Evolutionary conservation across 1,140 invertebrate genomes (phyloP), one percentile per base, ranked within the genome.

Genomic region (Neodiprion lecontei): DNA sequence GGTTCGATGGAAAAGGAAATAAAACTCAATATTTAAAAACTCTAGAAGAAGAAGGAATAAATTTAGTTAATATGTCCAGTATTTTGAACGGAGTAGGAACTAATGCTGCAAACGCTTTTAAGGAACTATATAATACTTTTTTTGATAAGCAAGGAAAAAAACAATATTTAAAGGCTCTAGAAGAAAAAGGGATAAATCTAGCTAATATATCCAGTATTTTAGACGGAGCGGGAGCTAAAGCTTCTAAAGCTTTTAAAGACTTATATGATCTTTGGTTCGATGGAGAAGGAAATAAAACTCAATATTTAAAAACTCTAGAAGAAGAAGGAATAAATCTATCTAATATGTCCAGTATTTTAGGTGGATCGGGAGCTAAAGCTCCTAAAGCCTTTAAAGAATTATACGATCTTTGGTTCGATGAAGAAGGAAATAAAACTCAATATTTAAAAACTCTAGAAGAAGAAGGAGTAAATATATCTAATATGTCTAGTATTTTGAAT

Each of bases 401-500:
- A 69, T 76, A 80, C 72, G 72, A 79, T 75, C 61, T 82, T 71
- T 83, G 74, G 75, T 83, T 83, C 74, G 76, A 80, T 75, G 28
- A 74, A 72, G 21, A 79, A 12, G 78, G 77, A 65, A 78, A 80
- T 73, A 74, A 75, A 78, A 82, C 77, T 12, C 67, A 78, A 61
- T 73, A 78, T 72, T 74, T 82, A 5, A 78, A 69, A 71, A 65
- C 50, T 48, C 76, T 78, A 69, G 75, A 77, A 77, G 78, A 78
- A 67, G 67, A 78, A 50, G 67, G 70, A 65, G 69, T 79, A 72
- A 80, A 71, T 77, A 40, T 80, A 65, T 14, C 72, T 48, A 80
- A 77, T 49, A 69, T 79, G 71, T 75, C 74, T 71, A 66, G 79
- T 67, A 49, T 78, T 76, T 49, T 71, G 68, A 2, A 79, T 23